These are phyloP conservation scores for Acleris cristana DNA, from an alignment of 2,888 invertebrate species.

Conservation along the genomic window DNA sequence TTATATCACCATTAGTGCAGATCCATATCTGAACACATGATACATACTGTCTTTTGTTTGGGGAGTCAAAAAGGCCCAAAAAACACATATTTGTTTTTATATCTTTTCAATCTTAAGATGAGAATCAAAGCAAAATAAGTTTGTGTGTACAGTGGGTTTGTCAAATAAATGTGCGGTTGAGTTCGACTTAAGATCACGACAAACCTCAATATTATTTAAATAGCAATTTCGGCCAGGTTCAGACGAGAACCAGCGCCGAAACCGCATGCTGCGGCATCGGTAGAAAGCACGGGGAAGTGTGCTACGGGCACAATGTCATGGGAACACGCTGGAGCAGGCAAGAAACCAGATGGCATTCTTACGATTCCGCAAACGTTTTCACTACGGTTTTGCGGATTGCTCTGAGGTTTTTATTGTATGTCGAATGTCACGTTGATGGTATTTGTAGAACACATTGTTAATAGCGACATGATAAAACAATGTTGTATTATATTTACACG, in stretches of 20 bases:
- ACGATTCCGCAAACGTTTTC: conserved; percentile 29
- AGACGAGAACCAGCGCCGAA: background rate
- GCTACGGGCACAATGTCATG: conserved; percentile 40
- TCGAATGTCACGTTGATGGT: background rate
- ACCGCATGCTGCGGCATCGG: conserved; percentile 16
- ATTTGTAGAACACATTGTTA: background rate
- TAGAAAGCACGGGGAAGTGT: conserved; percentile 33
- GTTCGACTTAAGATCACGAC: too few species aligned
- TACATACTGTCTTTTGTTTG: too few species aligned
- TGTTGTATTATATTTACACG: too few species aligned
- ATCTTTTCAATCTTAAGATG: too few species aligned
- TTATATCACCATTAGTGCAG: too few species aligned
- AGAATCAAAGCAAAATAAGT: too few species aligned
- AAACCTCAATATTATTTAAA: too few species aligned
- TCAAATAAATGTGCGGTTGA: too few species aligned
- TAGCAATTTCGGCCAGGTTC: conserved; percentile 2
- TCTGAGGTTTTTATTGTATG: conserved; percentile 12
- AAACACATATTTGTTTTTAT: too few species aligned
- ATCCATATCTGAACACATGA: too few species aligned
- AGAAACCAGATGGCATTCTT: conserved; percentile 29
- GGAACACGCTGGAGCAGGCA: conserved; percentile 29
- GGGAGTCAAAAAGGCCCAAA: too few species aligned
- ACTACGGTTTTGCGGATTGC: conserved; percentile 12
- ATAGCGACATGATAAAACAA: background rate
- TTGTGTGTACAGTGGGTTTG: too few species aligned